Evolutionary conservation across 2,888 invertebrate species (phyloP).

Genomic region (Drosophila peninsularis): DNA sequence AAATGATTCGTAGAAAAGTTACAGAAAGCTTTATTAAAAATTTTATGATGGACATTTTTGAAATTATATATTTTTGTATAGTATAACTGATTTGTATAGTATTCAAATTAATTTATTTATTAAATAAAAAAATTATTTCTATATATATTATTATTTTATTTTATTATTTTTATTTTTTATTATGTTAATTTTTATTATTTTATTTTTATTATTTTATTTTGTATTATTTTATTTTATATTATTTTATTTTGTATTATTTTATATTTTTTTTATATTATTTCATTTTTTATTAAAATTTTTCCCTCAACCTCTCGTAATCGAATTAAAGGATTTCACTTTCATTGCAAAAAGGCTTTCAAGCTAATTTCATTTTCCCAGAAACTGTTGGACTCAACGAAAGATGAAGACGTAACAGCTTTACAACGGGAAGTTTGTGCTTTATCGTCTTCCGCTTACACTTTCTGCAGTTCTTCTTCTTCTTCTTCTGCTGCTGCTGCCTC

Average conservation of each 20-base stretch:
- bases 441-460: slow-evolving; percentile 3
- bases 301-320: not conserved
- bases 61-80: too few relatives aligned
- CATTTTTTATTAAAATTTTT: too few relatives aligned
- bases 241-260: not conserved
- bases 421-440: not conserved
- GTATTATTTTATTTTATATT: not conserved
- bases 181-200: not conserved
- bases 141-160: not conserved
- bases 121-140: too few relatives aligned
- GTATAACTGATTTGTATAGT: too few relatives aligned
- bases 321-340: not conserved
- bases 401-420: slow-evolving; percentile 16
- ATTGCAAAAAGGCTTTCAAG: not conserved
- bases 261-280: not conserved
- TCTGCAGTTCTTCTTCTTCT: not conserved
- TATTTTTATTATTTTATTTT: not conserved
- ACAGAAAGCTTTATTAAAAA: not conserved
- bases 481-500: not conserved
- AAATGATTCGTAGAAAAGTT: not conserved
- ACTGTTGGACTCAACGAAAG: slow-evolving; percentile 10
- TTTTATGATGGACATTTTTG: too few relatives aligned
- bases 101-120: too few relatives aligned
- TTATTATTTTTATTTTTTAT: not conserved
- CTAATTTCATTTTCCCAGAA: slow-evolving; percentile 1